Evolutionary conservation across 2,113 vertebrate species (phyloP).

Genomic region (Ariopsis seemanni): DNA sequence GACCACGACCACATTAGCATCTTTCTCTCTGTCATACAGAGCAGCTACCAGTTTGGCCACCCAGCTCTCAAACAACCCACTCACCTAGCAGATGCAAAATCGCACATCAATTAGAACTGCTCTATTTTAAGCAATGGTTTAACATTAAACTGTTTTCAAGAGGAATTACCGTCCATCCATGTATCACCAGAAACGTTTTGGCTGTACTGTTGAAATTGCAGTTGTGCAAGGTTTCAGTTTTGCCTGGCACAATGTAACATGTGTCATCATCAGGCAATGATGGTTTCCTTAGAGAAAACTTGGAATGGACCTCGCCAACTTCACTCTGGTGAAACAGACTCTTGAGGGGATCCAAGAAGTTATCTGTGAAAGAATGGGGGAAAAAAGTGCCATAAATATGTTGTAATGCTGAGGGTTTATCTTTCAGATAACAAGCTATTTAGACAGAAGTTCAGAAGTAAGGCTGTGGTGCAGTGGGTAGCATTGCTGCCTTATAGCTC

Average conservation of each 20-base stretch:
- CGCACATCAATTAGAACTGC: not conserved
- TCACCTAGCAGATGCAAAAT: constrained; percentile 63
- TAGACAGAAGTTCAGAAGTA: not conserved
- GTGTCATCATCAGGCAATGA: not conserved
- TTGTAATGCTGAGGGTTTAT: not conserved
- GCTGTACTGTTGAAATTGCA: not conserved
- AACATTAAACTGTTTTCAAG: not conserved
- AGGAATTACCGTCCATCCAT: not conserved
- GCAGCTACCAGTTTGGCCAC: constrained; percentile 72
- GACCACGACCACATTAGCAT: constrained; percentile 76
- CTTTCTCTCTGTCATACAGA: constrained; percentile 68
- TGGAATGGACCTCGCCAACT: not conserved
- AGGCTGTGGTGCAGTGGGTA: not conserved
- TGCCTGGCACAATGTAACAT: not conserved
- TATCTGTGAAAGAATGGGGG: not conserved
- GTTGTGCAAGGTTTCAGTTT: not conserved
- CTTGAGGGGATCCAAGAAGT: not conserved
- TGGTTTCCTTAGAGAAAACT: not conserved
- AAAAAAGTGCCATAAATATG: not conserved
- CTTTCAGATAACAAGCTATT: not conserved
- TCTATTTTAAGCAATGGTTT: not conserved
- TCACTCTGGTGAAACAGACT: not conserved
- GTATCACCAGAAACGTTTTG: not conserved
- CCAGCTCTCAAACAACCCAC: constrained; percentile 78
- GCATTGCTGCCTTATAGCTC: not conserved